Base-by-base conservation (phyloP, 1,140 invertebrate genomes). In the Condylostylus longicornis region DNA sequence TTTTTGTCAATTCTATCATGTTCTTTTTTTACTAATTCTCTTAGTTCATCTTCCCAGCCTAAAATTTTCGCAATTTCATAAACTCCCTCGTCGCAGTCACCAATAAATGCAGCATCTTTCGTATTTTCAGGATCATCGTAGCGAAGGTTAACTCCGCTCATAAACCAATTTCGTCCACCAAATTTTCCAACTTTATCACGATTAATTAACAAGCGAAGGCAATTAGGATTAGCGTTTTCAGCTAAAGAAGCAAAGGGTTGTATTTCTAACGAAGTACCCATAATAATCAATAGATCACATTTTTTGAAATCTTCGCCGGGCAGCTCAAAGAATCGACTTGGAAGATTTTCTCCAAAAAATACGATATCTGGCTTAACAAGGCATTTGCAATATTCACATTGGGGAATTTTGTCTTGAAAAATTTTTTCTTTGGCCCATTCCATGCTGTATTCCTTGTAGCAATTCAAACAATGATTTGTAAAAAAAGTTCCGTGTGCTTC, bases 401-500 rank as follows among this genome's bases (percentile, higher is more conserved):
- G 75, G 21, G 87, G 87, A 37, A 90, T 67, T 31, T 67, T 53
- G 47, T 77, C 77, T 12, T 68, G 54, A 42, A 80, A 76, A 45
- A 90, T 83, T 60, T 74, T 68, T 39, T 78, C 79, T 42, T 61
- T 54, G 48, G 56, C 84, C 84, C 86, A 96, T 35, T 79, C 68
- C 43, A 87, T 71, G 28, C 69, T 58, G 59, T 87, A 91, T 47
- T 77, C 65, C 45, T 74, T 68, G 5, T 64, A 59, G 52, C 89
- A 96, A 13, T 72, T 64, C 2, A 87, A 58, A 60, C 91, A 97
- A 51, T 86, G 87, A 19, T 83, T 84, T 1, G 78, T 82, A 52
- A 84, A 70, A 58, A 95, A 95, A 13, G 87, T 86, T 5, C 91
- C 91, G 63, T 96, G 90, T 18, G 90, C 89, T 61, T 96, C 90